phyloP scores from a whole-genome alignment of 1,140 invertebrate species.

The Euwallacea fornicatus region DNA sequence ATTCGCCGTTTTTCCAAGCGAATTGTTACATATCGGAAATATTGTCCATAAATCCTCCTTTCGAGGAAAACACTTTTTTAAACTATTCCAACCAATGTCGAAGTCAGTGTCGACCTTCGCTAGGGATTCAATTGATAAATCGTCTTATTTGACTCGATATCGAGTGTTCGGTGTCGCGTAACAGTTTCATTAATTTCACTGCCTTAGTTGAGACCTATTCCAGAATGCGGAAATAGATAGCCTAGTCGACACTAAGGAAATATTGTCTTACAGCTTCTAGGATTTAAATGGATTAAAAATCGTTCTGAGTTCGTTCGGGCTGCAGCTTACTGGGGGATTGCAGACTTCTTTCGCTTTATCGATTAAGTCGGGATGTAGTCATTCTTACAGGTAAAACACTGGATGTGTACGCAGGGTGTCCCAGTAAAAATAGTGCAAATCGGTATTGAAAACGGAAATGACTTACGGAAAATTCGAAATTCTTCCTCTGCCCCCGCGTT shows the following conservation, averaged over 20 bases:
- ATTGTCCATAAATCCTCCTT: not conserved
- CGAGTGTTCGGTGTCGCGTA: slow-evolving; percentile 19
- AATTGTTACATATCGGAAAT: slow-evolving; percentile 1
- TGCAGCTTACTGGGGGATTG: too few species aligned
- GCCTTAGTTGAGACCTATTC: not conserved
- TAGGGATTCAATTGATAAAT: slow-evolving; percentile 22
- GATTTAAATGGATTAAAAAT: slow-evolving; percentile 3
- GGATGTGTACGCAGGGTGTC: too few species aligned
- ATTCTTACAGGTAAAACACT: too few species aligned
- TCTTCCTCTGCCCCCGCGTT: too few species aligned
- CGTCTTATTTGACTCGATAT: slow-evolving; percentile 13
- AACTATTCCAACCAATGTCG: slow-evolving; percentile 9
- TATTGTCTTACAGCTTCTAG: not conserved
- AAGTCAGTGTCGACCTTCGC: slow-evolving; percentile 15
- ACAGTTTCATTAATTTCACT: not conserved
- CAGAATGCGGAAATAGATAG: too few species aligned
- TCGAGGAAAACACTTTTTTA: slow-evolving; percentile 2
- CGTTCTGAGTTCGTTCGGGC: not conserved
- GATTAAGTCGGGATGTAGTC: not conserved
- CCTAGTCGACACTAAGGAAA: slow-evolving; percentile 3
- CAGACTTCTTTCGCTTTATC: not conserved
- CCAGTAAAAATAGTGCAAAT: too few species aligned
- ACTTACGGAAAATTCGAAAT: too few species aligned
- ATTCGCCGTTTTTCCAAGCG: not conserved
- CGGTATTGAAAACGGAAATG: too few species aligned